These are phyloP conservation scores for Amphiura filiformis DNA, from an alignment of 35 echinoderm and acorn worm genomes.

Conservation along the genomic window DNA sequence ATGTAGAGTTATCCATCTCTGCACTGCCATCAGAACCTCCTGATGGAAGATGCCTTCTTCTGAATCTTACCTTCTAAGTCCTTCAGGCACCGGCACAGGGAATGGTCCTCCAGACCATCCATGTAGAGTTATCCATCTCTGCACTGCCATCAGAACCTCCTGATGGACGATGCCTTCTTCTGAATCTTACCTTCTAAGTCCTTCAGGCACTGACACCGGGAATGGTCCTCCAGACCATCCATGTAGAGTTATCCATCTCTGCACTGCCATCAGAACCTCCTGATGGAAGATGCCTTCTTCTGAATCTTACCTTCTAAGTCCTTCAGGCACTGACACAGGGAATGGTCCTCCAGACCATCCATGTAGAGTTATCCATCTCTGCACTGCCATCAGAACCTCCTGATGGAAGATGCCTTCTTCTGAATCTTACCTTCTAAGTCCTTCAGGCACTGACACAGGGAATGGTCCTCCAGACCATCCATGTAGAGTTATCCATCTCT, in stretches of 20 bases:
- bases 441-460: conserved; percentile 74
- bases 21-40: conserved; percentile 82
- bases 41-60: conserved; percentile 94
- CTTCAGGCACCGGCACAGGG: conserved; percentile 74
- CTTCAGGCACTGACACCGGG: conserved; percentile 74
- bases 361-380: conserved; percentile 89
- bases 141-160: conserved; percentile 84
- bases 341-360: conserved; percentile 90
- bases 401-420: conserved; percentile 93
- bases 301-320: conserved; percentile 87
- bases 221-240: conserved; percentile 90
- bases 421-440: conserved; percentile 87
- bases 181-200: conserved; percentile 87
- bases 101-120: conserved; percentile 90
- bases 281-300: conserved; percentile 93
- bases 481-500: conserved; percentile 89
- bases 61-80: conserved; percentile 87
- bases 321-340: conserved; percentile 74
- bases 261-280: conserved; percentile 84
- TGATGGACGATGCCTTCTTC: conserved; percentile 92
- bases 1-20: conserved; percentile 90
- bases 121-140: conserved; percentile 89
- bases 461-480: conserved; percentile 90
- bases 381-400: conserved; percentile 84
- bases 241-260: conserved; percentile 89